Evolutionary conservation across 1,140 invertebrate genomes (phyloP).

Genomic region (Trachymyrmex septentrionalis): DNA sequence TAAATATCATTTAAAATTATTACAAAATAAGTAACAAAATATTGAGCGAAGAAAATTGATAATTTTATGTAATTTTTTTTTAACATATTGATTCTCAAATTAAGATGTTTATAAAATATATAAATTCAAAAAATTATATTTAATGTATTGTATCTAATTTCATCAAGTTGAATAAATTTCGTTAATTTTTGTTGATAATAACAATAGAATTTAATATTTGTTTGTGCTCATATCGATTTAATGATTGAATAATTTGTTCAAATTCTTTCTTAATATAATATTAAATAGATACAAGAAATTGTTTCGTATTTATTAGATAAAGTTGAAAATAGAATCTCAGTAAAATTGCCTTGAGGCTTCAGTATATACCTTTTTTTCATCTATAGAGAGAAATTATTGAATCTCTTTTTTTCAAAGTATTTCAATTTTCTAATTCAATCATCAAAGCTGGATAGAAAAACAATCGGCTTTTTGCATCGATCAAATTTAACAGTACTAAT

Average conservation of each 20-base stretch:
- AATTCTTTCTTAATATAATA: neutral
- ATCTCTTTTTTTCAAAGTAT: neutral
- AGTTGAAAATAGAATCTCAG: slow-evolving; percentile 4
- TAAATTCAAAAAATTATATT: neutral
- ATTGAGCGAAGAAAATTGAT: neutral
- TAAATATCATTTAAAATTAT: neutral
- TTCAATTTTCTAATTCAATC: slow-evolving; percentile 5
- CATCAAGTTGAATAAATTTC: neutral
- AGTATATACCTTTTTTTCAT: neutral
- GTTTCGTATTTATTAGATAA: neutral
- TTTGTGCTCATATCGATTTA: neutral
- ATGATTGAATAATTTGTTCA: neutral
- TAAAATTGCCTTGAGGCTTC: neutral
- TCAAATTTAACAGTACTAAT: neutral
- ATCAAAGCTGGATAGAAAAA: neutral
- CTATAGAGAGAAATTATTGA: slow-evolving; percentile 4
- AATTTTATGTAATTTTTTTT: neutral
- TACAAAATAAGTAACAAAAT: too few relatives aligned
- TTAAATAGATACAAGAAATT: neutral
- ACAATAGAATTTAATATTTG: neutral
- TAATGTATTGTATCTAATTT: neutral
- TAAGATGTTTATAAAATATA: too few relatives aligned
- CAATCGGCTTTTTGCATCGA: neutral
- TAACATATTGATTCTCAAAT: too few relatives aligned
- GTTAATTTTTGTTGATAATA: neutral